Base-by-base conservation (phyloP, 2,113 vertebrate species). In the Tragelaphus scriptus region DNA sequence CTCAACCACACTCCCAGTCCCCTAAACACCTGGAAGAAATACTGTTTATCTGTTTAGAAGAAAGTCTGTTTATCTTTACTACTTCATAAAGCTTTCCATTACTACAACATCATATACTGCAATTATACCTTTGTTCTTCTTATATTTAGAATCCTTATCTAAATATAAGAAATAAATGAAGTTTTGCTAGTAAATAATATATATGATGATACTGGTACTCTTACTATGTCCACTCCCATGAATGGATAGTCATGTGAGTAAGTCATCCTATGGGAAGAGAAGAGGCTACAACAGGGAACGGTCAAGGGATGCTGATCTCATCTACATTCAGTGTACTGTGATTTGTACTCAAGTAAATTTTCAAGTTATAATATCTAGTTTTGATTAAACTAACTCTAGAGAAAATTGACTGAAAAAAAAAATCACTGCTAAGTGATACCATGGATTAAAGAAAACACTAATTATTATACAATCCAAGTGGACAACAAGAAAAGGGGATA, bases 341-440 rank as follows among this genome's bases (percentile, higher is more conserved):
- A 58, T 44, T 36, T n/a, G 6, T n/a, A 88, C 12, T 88, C 77
- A 80, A 6, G 55, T 61, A 55, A 28, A 16, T 58, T 92, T 59
- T 16, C 15, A 88, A 82, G 19, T 75, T 49, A 51, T 12, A 88
- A 40, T n/a, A 95, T 25, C n/a, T 89, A 61, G 21, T 79, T 93
- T 61, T 91, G 82, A 91, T 96, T 94, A 58, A 55, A 88, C 4
- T n/a, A 71, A 47, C 15, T 84, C 49, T 47, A 91, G 19, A 25
- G 26, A 75, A 85, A 93, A 51, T 17, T 36, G 14, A 4, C 12
- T 79, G 88, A 6, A 23, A 63, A 61, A 61, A 44, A 49, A 59
- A 68, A 53, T 61, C 86, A 93, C 14, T 61, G 59, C 23, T 84
- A 87, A 85, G 85, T 16, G 10, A 93, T 1, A 56, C 3, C 14